Base-by-base conservation (phyloP, 2,113 vertebrate species). In the Xenopus borealis region DNA sequence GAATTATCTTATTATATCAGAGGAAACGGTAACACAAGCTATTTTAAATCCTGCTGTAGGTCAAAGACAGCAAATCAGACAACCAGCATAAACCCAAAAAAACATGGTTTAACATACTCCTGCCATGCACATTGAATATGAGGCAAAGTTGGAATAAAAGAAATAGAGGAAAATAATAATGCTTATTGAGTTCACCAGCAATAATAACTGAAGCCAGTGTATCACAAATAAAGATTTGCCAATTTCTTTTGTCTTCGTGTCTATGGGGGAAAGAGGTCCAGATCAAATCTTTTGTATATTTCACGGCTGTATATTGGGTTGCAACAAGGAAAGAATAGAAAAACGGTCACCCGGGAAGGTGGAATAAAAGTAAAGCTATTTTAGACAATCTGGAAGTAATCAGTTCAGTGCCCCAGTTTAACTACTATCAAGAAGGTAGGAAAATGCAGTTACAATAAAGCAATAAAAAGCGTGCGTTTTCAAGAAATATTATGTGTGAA, bases 51-150 rank as follows among this genome's bases (percentile, higher is more conserved):
- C 17, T 17, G 55, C 64, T 45, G 19, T 19, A 62, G 63, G 53
- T 61, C 20, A 40, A 13, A 62, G 23, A 27, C 1, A 27, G 9
- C 7, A 66, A 57, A 45, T 17, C 69, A 69, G 80, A 30, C 13
- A 13, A 1, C 16, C 12, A 23, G 53, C 58, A 68, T 10, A 8
- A 53, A n/a, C 23, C 66, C 55, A 27, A 45, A 1, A 52, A 59
- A 63, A 71, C 47, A 59, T 78, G 76, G 79, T 71, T 27, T 62
- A 58, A 59, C 19, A 20, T 62, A 52, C 0, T 5, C 30, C 0
- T 68, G 76, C 79, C 80, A 82, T 70, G 11, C 7, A 75, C 71
- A 8, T 52, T 72, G 66, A 18, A 0, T 0, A 14, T 3, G 12
- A 61, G 44, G 67, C 45, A 17, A 2, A 0, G 3, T 27, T 65